A percentile compares a stretch with the other conserved stretches of the same genome.
Conservation (phyloP, 2,888 invertebrate species). For the Callyntrura guangdongensis region DNA sequence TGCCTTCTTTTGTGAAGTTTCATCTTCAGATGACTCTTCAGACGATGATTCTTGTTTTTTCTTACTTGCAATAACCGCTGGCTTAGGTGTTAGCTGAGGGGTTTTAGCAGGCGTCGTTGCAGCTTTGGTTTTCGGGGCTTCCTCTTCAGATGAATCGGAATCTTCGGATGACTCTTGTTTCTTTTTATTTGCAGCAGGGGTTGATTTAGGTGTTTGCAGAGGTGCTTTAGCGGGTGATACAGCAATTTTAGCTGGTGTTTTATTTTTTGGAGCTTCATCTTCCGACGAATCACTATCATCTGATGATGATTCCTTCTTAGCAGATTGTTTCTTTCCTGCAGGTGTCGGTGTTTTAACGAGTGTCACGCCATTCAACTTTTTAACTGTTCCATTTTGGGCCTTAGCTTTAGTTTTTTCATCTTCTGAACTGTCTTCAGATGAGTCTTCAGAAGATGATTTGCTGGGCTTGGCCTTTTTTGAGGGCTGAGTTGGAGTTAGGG, state of each 20-base stretch:
- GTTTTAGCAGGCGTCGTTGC: slow-evolving; percentile 31
- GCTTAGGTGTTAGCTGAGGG: no score
- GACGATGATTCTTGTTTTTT: slow-evolving; percentile 69
- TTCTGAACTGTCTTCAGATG: slow-evolving; percentile 42
- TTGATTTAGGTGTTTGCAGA: no score
- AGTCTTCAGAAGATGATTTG: slow-evolving; percentile 68
- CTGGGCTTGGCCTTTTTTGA: slow-evolving; percentile 75
- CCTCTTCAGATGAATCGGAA: slow-evolving; percentile 70
- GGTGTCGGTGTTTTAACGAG: no score
- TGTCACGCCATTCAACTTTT: slow-evolving; percentile 33
- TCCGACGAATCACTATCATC: slow-evolving; percentile 73
- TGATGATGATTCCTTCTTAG: slow-evolving; percentile 74
- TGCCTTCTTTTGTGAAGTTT: no score
- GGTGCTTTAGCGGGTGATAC: slow-evolving; percentile 30
- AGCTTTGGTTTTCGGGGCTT: slow-evolving; percentile 38
- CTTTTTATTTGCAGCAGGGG: slow-evolving; percentile 77
- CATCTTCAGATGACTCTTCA: slow-evolving; percentile 80
- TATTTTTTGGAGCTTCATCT: slow-evolving; percentile 38
- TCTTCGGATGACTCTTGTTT: slow-evolving; percentile 68
- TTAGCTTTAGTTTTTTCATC: slow-evolving; percentile 44
- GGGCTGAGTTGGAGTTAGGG: slow-evolving; percentile 66
- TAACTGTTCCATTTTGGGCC: neutral
- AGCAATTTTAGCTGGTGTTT: slow-evolving; percentile 12
- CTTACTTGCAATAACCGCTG: no score
- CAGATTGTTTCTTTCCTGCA: no score